phyloP scores from a whole-genome alignment of 1,140 invertebrate genomes.

The Brachionus manjavacas region DNA sequence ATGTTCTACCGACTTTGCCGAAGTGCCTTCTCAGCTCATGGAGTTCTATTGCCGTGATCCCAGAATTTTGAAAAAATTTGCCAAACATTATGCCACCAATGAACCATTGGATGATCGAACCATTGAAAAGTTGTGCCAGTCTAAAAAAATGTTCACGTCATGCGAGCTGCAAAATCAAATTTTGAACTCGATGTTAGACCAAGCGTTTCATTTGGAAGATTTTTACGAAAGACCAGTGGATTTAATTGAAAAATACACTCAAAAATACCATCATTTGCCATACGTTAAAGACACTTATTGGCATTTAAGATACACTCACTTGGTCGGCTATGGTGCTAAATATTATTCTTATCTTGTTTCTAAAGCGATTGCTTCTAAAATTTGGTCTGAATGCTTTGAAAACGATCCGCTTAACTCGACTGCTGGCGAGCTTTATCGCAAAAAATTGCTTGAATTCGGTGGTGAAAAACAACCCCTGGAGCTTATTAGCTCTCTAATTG shows the following conservation, averaged over 20 bases:
- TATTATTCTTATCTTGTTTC: slow-evolving; percentile 97
- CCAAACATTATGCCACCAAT: slow-evolving; percentile 81
- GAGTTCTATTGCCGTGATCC: slow-evolving; percentile 92
- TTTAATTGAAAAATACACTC: slow-evolving; percentile 32
- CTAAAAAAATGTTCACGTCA: slow-evolving; percentile 30
- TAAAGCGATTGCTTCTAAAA: slow-evolving; percentile 69
- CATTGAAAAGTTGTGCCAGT: slow-evolving; percentile 59
- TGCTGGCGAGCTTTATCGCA: slow-evolving; percentile 10
- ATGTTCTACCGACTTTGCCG: slow-evolving; percentile 93
- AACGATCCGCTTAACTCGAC: background rate
- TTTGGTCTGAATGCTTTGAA: slow-evolving; percentile 40
- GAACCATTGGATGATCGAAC: slow-evolving; percentile 73
- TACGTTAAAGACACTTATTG: slow-evolving; percentile 17
- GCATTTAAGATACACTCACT: slow-evolving; percentile 74
- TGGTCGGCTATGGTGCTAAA: slow-evolving; percentile 94
- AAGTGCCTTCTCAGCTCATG: slow-evolving; percentile 95
- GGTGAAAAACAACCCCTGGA: slow-evolving; percentile 20
- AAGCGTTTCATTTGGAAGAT: slow-evolving; percentile 71
- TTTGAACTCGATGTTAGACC: slow-evolving; percentile 82
- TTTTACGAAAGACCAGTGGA: background rate
- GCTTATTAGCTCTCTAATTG: slow-evolving; percentile 25
- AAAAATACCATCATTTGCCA: background rate
- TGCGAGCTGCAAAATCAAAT: slow-evolving; percentile 79
- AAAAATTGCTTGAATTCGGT: slow-evolving; percentile 36
- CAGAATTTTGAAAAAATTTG: slow-evolving; percentile 68